Conservation (phyloP, 2,113 vertebrate genomes). For the Centropus bengalensis region DNA sequence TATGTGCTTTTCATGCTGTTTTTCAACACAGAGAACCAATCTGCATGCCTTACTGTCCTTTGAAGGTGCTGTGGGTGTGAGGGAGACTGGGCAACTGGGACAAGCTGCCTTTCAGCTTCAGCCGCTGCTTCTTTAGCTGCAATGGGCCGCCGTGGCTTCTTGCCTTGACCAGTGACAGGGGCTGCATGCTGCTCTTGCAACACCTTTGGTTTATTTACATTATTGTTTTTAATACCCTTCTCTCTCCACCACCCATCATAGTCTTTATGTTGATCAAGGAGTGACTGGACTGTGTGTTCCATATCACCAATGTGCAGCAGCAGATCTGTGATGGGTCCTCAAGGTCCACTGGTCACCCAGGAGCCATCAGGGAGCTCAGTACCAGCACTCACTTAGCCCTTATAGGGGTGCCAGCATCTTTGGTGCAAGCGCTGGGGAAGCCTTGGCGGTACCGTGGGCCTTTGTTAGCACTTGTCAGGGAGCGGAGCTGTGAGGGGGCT, state of each 20-base stretch:
- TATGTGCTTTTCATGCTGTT: neutral
- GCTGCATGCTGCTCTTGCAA: neutral
- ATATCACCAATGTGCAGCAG: neutral
- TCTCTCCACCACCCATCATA: neutral
- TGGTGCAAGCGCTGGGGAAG: constrained; percentile 32
- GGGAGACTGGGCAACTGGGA: neutral
- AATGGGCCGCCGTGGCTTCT: neutral
- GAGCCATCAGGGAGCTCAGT: neutral
- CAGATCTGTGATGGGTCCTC: neutral
- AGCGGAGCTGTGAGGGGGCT: constrained; percentile 61
- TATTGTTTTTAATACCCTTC: neutral
- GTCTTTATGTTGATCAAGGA: neutral
- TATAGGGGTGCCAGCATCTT: constrained; percentile 9
- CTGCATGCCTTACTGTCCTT: neutral
- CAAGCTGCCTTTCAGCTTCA: neutral
- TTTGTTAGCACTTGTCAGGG: constrained; percentile 68
- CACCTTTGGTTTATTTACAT: neutral
- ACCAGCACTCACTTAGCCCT: neutral
- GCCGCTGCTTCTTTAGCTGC: neutral
- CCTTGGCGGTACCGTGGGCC: neutral
- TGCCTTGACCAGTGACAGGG: neutral
- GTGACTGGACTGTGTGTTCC: neutral
- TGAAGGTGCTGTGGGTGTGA: neutral
- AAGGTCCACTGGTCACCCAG: constrained; percentile 24
- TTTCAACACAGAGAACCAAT: neutral